phyloP scores from a whole-genome alignment of 2,113 vertebrate species.

The Prinia subflava region DNA sequence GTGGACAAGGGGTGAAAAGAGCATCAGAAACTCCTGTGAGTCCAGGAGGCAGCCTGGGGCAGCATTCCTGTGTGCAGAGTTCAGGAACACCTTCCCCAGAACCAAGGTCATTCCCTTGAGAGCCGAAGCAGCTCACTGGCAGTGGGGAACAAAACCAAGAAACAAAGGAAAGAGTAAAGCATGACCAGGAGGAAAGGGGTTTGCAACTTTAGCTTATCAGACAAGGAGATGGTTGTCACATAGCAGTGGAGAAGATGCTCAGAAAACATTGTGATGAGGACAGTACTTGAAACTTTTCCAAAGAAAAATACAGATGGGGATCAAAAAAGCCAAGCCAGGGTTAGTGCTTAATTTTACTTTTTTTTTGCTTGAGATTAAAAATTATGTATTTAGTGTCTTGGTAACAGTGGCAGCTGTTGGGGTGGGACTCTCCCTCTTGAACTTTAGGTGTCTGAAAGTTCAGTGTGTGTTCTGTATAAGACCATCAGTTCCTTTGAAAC shows the following conservation, averaged over 20 bases:
- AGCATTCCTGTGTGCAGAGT: conserved; percentile 33
- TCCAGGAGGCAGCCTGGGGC: conserved; percentile 20
- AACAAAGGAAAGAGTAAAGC: neutral
- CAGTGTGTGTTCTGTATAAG: neutral
- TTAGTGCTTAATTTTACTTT: neutral
- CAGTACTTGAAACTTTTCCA: conserved; percentile 8
- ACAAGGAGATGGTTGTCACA: neutral
- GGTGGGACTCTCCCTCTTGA: neutral
- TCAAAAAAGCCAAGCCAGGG: neutral
- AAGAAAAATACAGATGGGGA: neutral
- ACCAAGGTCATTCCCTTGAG: conserved; percentile 12
- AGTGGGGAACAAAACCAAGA: neutral
- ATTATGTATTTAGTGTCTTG: neutral
- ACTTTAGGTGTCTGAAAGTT: conserved; percentile 26
- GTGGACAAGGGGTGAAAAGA: conserved; percentile 33
- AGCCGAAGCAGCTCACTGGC: neutral
- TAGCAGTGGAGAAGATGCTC: neutral
- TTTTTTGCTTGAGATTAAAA: neutral
- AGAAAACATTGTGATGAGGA: neutral
- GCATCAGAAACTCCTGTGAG: neutral
- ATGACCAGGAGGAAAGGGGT: neutral
- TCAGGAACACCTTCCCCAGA: neutral
- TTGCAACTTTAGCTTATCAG: neutral
- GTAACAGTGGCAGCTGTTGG: neutral
- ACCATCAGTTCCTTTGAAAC: neutral